phyloP scores from a whole-genome alignment of 35 echinoderm and acorn worm species.

The Heliocidaris tuberculata region DNA sequence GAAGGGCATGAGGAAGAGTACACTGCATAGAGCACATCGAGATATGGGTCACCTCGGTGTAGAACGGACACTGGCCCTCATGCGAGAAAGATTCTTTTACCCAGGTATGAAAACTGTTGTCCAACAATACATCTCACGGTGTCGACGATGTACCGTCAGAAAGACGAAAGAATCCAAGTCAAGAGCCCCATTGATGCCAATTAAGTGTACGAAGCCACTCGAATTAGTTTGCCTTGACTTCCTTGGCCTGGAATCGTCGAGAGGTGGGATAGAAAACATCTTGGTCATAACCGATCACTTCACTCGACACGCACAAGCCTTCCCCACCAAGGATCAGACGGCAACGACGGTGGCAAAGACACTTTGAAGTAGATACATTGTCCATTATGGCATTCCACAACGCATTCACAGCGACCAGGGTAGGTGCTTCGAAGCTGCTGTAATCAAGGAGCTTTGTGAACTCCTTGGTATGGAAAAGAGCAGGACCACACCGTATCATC shows the following conservation, averaged over 20 bases:
- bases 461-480: no score
- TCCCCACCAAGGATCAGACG: no score
- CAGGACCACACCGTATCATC: no score
- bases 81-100: constrained; percentile 48
- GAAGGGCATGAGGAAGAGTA: neutral
- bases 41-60: constrained; percentile 46
- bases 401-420: constrained; percentile 62
- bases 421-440: constrained; percentile 26
- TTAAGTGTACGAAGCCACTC: neutral
- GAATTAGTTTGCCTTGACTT: constrained; percentile 46
- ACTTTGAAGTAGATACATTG: constrained; percentile 46
- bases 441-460: constrained; percentile 56
- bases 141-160: constrained; percentile 43
- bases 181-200: constrained; percentile 28
- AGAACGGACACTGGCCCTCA: constrained; percentile 52
- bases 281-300: constrained; percentile 76
- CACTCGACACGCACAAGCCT: constrained; percentile 64
- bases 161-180: constrained; percentile 35
- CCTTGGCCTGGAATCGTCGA: constrained; percentile 48
- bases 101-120: constrained; percentile 42
- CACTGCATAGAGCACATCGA: constrained; percentile 17
- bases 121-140: constrained; percentile 31
- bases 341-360: constrained; percentile 59
- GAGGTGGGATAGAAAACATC: constrained; percentile 63
- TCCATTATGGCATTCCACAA: constrained; percentile 53